Conservation (phyloP, 2,888 invertebrate species). For the Cerceris ruficornis region DNA sequence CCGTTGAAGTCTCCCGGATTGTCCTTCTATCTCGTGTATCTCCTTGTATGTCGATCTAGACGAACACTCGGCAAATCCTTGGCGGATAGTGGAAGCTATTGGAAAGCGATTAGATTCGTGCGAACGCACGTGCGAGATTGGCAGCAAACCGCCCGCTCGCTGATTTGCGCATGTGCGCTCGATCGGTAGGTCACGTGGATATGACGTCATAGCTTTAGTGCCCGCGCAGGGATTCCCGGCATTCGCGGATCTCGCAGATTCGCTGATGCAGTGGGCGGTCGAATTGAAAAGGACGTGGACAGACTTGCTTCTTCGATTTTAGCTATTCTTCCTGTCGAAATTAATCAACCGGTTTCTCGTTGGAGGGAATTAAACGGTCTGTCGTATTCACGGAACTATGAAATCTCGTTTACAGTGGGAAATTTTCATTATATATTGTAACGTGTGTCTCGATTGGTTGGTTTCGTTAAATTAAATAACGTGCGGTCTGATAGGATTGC, state of each 20-base stretch:
- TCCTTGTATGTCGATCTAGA: not conserved
- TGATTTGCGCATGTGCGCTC: constrained; percentile 51
- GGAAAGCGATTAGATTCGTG: constrained; percentile 49
- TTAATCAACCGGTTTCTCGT: no score
- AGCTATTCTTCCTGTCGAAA: no score
- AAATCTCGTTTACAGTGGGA: no score
- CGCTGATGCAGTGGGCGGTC: constrained; percentile 6
- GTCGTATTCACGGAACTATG: no score
- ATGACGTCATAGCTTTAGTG: constrained; percentile 19
- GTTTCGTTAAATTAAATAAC: no score
- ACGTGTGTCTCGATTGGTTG: no score
- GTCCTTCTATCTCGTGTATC: not conserved
- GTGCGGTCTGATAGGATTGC: no score
- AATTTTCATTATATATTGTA: no score
- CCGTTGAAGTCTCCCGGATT: not conserved
- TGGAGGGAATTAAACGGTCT: no score
- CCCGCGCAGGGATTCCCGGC: not conserved
- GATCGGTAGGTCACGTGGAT: constrained; percentile 45
- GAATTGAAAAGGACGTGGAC: constrained; percentile 7
- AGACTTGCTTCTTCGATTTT: not conserved
- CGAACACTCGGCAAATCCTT: constrained; percentile 36
- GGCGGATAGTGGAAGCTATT: constrained; percentile 55
- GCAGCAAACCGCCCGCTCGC: constrained; percentile 47
- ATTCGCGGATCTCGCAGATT: constrained; percentile 12
- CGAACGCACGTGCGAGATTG: constrained; percentile 62